Base-by-base conservation (phyloP, 2,113 vertebrate genomes). In the Leptobrachium ailaonicum region DNA sequence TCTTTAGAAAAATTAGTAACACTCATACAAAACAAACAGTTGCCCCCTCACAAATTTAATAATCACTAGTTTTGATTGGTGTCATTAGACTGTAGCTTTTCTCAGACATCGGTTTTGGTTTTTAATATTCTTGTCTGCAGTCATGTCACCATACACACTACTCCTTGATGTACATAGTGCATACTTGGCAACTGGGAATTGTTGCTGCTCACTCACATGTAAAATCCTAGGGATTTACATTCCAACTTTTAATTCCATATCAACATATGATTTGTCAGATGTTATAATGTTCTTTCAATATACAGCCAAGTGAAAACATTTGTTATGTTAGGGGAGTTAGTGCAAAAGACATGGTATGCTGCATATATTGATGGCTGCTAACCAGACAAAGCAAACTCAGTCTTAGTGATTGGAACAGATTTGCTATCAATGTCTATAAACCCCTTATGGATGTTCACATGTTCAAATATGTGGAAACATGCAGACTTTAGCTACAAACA, bases 211-310 rank as follows among this genome's bases (percentile, higher is more conserved):
- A 73, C 69, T 73, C 70, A 66, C 45, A 73, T 73, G 70, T 79
- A 53, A 72, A 79, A 79, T 79, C 69, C 58, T 53, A 7, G 44
- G 77, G 77, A 79, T 79, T 79, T 79, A 79, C 77, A 79, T 79
- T 79, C 77, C 77, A 72, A 6, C 60, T 43, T 50, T 10, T 44
- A 79, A 79, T 79, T 72, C 77, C 77, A 54, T 53, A 72, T 56
- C 66, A 79, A 73, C 2, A 2, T 54, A 66, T 71, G 69, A 72
- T 79, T 66, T 79, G 50, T 66, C 14, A 73, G 32, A 53, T 45
- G 54, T 32, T 66, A 66, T 73, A 71, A 14, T 71, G 41, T 60
- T 77, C 41, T 58, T 50, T 60, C 53, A 70, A 20, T 77, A 32
- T 50, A 8, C 8, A 50, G 8, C 47, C 47, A 4, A 50, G 4